Evolutionary conservation across 2,797 vertebrate species (phyloP), one percentile per base, ranked within the genome.

Genomic region (Macroramphosus scolopax): DNA sequence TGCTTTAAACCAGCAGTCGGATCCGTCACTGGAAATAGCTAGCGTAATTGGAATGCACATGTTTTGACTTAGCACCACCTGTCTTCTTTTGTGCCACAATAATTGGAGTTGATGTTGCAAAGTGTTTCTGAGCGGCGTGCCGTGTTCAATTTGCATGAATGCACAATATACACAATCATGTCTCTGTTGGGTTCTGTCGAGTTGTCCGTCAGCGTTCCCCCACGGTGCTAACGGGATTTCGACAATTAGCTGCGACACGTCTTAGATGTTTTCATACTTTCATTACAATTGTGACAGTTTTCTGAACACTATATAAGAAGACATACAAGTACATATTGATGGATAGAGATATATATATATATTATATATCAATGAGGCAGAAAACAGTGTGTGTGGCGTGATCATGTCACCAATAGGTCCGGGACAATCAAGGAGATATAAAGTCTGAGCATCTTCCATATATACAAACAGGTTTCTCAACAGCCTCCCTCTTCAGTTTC

Each of bases 111-210:
- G 13, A 53, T 56, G 33, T 16, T 55, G 39, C 28, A 36, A 61
- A 54, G 51, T 54, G 40, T 58, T 47, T 48, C 20, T 33, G 34
- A 37, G 50, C 50, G 6, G 34, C 6, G 6, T 25, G 24, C 35
- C 31, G n/a, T 34, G 45, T 57, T 39, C 17, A 40, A 50, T 51
- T 63, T 45, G 50, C 38, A 40, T 44, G 38, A 39, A 13, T 37
- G 20, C 10, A 12, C 5, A 29, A 40, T 26, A 32, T 38, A 50
- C 5, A 42, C 59, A 33, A 41, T 24, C 20, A 16, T 51, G 29
- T 52, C 24, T 35, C 17, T 34, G 33, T 44, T 32, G 26, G 41
- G 17, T n/a, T 13, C 32, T 29, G 15, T 41, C 18, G 4, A 25
- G 18, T 18, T 37, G 29, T 38, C 38, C 22, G 8, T 6, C 22